A percentile compares a stretch with the other conserved stretches of the same genome.
These are phyloP conservation scores for Potamilus streckersoni DNA, from an alignment of 1,140 invertebrate species.

Conservation along the genomic window DNA sequence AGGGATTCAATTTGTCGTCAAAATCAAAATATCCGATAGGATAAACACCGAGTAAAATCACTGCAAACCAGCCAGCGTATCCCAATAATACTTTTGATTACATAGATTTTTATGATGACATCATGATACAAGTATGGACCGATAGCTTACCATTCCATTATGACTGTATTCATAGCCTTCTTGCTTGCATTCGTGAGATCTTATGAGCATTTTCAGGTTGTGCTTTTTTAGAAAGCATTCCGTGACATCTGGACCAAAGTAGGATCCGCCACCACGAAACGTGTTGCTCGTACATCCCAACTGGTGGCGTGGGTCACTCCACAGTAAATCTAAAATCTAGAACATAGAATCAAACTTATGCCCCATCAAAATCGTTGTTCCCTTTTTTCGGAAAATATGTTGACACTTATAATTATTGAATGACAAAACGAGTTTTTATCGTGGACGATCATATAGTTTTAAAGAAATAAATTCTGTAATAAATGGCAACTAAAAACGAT, in stretches of 20 bases:
- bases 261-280: constrained; percentile 88
- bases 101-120: not conserved
- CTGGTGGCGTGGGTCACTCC: constrained; percentile 86
- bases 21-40: too few relatives aligned
- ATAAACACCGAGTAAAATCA: too few relatives aligned
- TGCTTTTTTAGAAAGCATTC: constrained; percentile 80
- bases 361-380: not conserved
- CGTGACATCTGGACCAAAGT: constrained; percentile 91
- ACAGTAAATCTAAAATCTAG: constrained; percentile 88
- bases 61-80: too few relatives aligned
- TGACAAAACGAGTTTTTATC: too few relatives aligned
- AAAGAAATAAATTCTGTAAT: too few relatives aligned
- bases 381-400: not conserved
- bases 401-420: too few relatives aligned
- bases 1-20: too few relatives aligned
- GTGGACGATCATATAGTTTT: too few relatives aligned
- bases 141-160: constrained; percentile 76
- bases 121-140: not conserved
- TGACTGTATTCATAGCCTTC: constrained; percentile 91
- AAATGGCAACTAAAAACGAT: too few relatives aligned
- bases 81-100: too few relatives aligned
- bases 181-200: constrained; percentile 93
- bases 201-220: constrained; percentile 80
- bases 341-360: constrained; percentile 27
- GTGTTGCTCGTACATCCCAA: constrained; percentile 82